phyloP scores from a whole-genome alignment of 37 sponge, comb jelly and placozoan species.

The Aplysina aerophoba region DNA sequence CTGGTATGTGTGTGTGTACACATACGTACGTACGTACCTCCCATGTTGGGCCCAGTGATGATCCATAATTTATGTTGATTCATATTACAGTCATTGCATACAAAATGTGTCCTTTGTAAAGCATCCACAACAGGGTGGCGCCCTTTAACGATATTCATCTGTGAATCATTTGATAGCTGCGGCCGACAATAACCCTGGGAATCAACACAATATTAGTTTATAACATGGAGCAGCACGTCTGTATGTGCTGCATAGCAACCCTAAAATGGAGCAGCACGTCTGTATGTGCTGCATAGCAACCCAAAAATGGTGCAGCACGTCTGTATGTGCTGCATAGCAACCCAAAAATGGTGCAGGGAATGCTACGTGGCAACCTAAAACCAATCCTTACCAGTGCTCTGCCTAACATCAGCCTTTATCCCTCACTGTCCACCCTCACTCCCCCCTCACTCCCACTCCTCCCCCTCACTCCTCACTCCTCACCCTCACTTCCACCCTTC shows the following conservation, averaged over 20 bases:
- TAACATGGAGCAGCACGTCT: too few species aligned
- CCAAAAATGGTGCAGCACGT: too few species aligned
- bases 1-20: not conserved
- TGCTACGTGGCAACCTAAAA: too few species aligned
- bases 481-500: conserved; percentile 4
- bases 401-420: too few species aligned
- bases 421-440: not conserved
- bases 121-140: conserved; percentile 77
- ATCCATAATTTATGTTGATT: conserved; percentile 70
- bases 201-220: not conserved
- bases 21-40: conserved; percentile 58
- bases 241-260: too few species aligned
- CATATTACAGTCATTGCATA: conserved; percentile 81
- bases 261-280: too few species aligned
- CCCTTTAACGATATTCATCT: conserved; percentile 54
- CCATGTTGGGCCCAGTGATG: conserved; percentile 92
- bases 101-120: conserved; percentile 45
- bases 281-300: too few species aligned
- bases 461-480: not conserved
- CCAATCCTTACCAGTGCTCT: too few species aligned
- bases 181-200: conserved; percentile 67
- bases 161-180: conserved; percentile 36
- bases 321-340: too few species aligned
- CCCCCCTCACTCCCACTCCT: not conserved
- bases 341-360: too few species aligned